Percentiles rank a stretch among this genome's conserved stretches.
phyloP scores from a whole-genome alignment of 2,888 invertebrate genomes.

The Plagiodera versicolora region DNA sequence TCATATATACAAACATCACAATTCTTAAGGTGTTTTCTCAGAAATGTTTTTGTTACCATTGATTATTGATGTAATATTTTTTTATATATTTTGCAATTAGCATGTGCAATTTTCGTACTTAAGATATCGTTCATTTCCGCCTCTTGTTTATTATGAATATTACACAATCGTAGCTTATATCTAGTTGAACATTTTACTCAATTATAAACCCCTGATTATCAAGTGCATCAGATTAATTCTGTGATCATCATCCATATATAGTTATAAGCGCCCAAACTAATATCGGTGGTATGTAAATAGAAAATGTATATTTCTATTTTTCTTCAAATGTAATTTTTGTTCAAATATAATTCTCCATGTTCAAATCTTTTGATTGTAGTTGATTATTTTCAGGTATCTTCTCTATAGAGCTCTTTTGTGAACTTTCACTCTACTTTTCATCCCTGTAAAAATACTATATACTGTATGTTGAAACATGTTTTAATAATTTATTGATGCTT shows the following conservation, averaged over 20 bases:
- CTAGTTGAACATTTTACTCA: too few species aligned
- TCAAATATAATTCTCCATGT: slow-evolving; percentile 44
- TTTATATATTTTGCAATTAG: slow-evolving; percentile 27
- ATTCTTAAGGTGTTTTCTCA: background rate
- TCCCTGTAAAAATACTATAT: slow-evolving; percentile 37
- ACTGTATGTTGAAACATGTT: slow-evolving; percentile 45
- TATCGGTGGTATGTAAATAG: slow-evolving; percentile 46
- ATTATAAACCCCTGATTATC: too few species aligned
- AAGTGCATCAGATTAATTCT: slow-evolving; percentile 39
- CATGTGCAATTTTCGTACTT: slow-evolving; percentile 36
- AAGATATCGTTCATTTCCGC: slow-evolving; percentile 17
- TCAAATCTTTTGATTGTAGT: slow-evolving; percentile 39
- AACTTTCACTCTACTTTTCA: slow-evolving; percentile 39
- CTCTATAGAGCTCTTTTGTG: slow-evolving; percentile 32
- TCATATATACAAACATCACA: background rate
- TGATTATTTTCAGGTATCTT: slow-evolving; percentile 38
- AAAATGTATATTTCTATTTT: slow-evolving; percentile 39
- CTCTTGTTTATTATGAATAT: too few species aligned
- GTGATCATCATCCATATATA: slow-evolving; percentile 46
- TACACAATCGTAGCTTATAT: too few species aligned
- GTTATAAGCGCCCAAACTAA: slow-evolving; percentile 43
- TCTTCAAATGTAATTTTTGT: slow-evolving; percentile 31
- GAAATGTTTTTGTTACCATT: slow-evolving; percentile 33
- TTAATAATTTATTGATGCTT: slow-evolving; percentile 46
- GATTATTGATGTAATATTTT: slow-evolving; percentile 33